These are phyloP conservation scores for Noturus placidus DNA, from an alignment of 2,113 vertebrate species.

Conservation along the genomic window DNA sequence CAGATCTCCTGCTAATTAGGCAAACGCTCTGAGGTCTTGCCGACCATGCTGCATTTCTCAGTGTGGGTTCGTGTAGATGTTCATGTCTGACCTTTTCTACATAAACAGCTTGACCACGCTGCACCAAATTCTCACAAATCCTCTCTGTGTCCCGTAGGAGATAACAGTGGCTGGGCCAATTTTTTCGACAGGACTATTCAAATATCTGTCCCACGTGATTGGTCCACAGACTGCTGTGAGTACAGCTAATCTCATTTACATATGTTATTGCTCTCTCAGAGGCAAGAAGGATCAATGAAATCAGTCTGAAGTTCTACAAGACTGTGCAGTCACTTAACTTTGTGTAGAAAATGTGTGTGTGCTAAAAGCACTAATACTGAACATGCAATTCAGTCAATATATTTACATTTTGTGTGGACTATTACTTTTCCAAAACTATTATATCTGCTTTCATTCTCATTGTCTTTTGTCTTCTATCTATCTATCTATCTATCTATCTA, in stretches of 20 bases:
- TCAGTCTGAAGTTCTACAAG: background rate
- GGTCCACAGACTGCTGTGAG: slow-evolving; percentile 74
- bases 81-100: background rate
- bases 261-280: background rate
- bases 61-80: background rate
- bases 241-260: background rate
- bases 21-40: background rate
- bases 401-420: too few species aligned
- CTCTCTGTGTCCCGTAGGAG: slow-evolving; percentile 63
- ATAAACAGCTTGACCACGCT: background rate
- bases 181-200: slow-evolving; percentile 70
- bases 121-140: slow-evolving; percentile 20
- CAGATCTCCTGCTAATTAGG: background rate
- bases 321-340: background rate
- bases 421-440: background rate
- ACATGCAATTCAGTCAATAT: background rate
- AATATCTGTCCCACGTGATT: slow-evolving; percentile 59
- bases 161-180: slow-evolving; percentile 74
- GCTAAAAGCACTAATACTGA: background rate
- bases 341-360: background rate
- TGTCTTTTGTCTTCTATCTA: background rate
- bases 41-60: background rate
- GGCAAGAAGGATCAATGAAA: background rate
- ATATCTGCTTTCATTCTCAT: background rate
- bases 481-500: too few species aligned